These are phyloP conservation scores for Pristionchus entomophagus DNA, from an alignment of 2,888 invertebrate species.

Conservation along the genomic window DNA sequence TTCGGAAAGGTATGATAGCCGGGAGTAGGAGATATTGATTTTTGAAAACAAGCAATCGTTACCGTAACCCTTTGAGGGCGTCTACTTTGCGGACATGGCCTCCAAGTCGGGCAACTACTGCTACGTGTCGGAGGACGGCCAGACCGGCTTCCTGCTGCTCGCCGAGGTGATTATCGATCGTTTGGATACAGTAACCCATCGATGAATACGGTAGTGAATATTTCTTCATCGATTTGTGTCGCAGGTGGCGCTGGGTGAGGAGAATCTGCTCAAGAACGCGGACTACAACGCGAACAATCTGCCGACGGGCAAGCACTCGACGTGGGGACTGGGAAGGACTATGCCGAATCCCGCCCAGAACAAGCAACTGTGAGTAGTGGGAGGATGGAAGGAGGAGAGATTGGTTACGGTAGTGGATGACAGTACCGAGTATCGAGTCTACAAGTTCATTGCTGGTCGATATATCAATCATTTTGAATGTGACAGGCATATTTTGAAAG, in stretches of 20 bases:
- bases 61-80: conserved; percentile 67
- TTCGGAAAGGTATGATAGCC: conserved; percentile 76
- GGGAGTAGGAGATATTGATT: background rate
- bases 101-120: conserved; percentile 79
- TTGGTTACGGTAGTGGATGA: background rate
- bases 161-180: conserved; percentile 76
- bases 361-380: conserved; percentile 54
- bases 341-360: conserved; percentile 73
- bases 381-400: too few species aligned
- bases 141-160: conserved; percentile 76
- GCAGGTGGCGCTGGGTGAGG: conserved; percentile 75
- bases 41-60: too few species aligned
- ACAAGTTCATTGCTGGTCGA: too few species aligned
- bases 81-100: conserved; percentile 79
- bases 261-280: conserved; percentile 76
- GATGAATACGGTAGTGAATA: background rate
- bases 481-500: too few species aligned
- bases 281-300: conserved; percentile 76
- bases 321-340: conserved; percentile 76
- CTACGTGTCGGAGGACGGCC: conserved; percentile 76
- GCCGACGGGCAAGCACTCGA: conserved; percentile 77
- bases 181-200: too few species aligned
- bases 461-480: too few species aligned
- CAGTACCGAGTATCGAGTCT: background rate
- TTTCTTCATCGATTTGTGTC: background rate